phyloP scores from a whole-genome alignment of 2,113 vertebrate species.

The Ascaphus truei region DNA sequence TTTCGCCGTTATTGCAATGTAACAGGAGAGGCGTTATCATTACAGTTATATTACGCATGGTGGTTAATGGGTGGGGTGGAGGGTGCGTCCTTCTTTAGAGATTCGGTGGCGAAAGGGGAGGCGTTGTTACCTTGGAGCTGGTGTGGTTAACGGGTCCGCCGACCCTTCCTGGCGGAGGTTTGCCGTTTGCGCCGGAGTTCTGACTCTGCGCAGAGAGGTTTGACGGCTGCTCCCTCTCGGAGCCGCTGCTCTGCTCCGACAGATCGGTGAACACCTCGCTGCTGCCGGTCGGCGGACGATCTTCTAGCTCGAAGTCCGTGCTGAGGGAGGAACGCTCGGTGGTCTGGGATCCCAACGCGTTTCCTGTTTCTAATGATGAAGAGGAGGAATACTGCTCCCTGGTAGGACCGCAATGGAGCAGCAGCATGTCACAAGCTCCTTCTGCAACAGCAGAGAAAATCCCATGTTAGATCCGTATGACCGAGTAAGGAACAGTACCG shows the following conservation, averaged over 20 bases:
- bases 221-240: neutral
- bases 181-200: neutral
- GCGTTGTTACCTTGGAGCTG: neutral
- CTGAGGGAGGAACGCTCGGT: constrained; percentile 43
- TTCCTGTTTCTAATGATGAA: accelerated
- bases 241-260: neutral
- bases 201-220: neutral
- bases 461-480: too few relatives aligned
- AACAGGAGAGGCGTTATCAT: too few relatives aligned
- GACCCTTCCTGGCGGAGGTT: neutral
- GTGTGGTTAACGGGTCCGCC: neutral
- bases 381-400: constrained; percentile 50
- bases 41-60: too few relatives aligned
- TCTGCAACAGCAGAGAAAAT: constrained; percentile 42
- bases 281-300: constrained; percentile 1
- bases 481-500: too few relatives aligned
- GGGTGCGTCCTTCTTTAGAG: too few relatives aligned
- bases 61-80: too few relatives aligned
- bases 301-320: constrained; percentile 17
- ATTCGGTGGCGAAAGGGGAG: too few relatives aligned
- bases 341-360: constrained; percentile 33
- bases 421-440: constrained; percentile 54
- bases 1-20: too few relatives aligned
- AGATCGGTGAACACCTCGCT: neutral
- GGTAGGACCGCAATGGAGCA: constrained; percentile 67